Base-by-base conservation (phyloP, 2,888 invertebrate genomes). In the Capitulum mitella region DNA sequence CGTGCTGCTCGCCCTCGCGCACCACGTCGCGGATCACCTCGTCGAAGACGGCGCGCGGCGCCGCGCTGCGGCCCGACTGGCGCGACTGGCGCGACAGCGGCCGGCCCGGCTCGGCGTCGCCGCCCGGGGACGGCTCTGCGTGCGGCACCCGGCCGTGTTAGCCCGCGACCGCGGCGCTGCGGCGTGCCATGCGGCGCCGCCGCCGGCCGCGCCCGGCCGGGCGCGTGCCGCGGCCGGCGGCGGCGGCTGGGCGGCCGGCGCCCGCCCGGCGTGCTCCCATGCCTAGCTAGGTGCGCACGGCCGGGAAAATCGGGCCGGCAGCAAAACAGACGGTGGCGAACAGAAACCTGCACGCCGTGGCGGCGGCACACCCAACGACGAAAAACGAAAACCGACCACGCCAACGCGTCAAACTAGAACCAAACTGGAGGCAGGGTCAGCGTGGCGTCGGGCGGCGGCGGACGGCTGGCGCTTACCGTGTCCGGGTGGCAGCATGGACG, bases 21-120 rank as follows among this genome's bases (percentile, higher is more conserved):
- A 64, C 64, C 74, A 78, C 64, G 29, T 58, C 78, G n/a, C 64
- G 61, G 32, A 78, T 58, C 78, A 64, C 82, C 46, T 83, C 83
- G 77, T 83, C 83, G 80, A 82, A 83, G 54, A 81, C 82, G 34
- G 83, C 81, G 37, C 82, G 82, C 37, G 82, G 82, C 51, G 82
- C 80, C 58, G 78, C 79, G 26, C 79, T 58, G 46, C 79, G 80
- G 54, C 77, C 78, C 61, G 77, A 64, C 77, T 77, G 40, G 6
- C 78, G 70, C 70, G 77, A 78, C 78, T 37, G 80, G 10, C 75
- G 75, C 76, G 76, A 76, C 76, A 76, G 43, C 46, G 76, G 76
- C 76, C 76, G 76, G 8, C 29, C 29, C 29, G 32, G 46, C 46
- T 43, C 76, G 12, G 29, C 32, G 19, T 76, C 76, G 76, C 6